Base-by-base conservation (phyloP, 1,140 invertebrate genomes). In the Pemphigus obesinymphae region DNA sequence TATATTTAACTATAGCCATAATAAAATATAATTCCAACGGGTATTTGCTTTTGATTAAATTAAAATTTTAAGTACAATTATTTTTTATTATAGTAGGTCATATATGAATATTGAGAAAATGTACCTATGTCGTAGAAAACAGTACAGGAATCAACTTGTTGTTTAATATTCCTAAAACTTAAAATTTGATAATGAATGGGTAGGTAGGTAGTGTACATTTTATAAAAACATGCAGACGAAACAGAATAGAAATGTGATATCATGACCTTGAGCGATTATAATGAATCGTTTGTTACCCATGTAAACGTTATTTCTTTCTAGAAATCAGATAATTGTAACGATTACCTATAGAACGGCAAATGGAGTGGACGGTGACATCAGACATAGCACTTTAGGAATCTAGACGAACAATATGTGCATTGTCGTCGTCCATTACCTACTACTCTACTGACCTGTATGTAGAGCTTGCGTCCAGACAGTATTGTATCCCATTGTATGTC, bases 401-500 rank as follows among this genome's bases (percentile, higher is more conserved):
- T 26, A 15, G 53, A 11, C 23, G 7, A 26, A 63, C 29, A 63
- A 63, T 26, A 31, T 63, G 29, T 10, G 1, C 1, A n/a, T n/a
- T 34, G 6, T 31, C 6, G 17, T 2, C n/a, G n/a, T n/a, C n/a
- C 0, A 63, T 13, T 63, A 34, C 6, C 13, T 34, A 34, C 10
- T 26, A 63, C 29, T 34, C 31, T n/a, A n/a, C 55, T 53, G 0
- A 82, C 68, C 26, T 78, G 83, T 43, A 73, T 83, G 45, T 82
- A 83, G 17, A 83, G 66, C 15, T 83, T 82, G 20, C 75, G 43
- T 0, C 75, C 61, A 17, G 82, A 83, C 68, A 76, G 26, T 70
- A 82, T 82, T 20, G 82, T 78, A 50, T 82, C 82, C 82, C 82
- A 83, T 82, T 70, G 68, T 43, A 81, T 78, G 20, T 83, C 82